Conservation (phyloP, 2,113 vertebrate species). For the Puma concolor region DNA sequence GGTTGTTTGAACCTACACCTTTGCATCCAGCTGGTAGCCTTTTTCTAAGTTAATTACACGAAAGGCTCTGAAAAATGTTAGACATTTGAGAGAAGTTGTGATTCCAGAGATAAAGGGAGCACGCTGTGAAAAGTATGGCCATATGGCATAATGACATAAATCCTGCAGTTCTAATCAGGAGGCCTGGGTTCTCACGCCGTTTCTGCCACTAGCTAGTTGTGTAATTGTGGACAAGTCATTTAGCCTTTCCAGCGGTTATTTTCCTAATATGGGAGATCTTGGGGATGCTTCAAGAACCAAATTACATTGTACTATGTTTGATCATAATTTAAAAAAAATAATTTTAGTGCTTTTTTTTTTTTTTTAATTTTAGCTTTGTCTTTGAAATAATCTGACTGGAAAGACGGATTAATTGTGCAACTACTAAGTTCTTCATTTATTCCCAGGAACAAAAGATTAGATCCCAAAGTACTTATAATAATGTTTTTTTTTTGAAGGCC, state of each 20-base stretch:
- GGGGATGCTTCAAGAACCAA: not conserved
- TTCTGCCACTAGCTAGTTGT: not conserved
- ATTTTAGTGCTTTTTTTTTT: not conserved
- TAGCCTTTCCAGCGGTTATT: not conserved
- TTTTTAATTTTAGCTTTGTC: not conserved
- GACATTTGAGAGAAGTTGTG: conserved; percentile 70
- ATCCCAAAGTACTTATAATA: not conserved
- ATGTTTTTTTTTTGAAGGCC: not conserved
- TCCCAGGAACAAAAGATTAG: not conserved
- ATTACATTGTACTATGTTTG: not conserved
- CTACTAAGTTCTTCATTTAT: not conserved
- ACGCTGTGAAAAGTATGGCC: conserved; percentile 65
- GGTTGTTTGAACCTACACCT: conserved; percentile 65
- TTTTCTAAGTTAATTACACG: conserved; percentile 61
- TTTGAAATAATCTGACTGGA: conserved; percentile 23
- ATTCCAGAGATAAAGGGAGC: conserved; percentile 66
- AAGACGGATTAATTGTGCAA: not conserved
- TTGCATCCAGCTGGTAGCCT: conserved; percentile 54
- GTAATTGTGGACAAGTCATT: conserved; percentile 58
- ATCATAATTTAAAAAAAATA: not conserved
- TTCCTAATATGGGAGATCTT: not conserved
- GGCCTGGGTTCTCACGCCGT: not conserved
- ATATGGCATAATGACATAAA: not conserved
- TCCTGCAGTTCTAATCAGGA: conserved; percentile 51
- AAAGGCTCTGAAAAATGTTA: conserved; percentile 61